Base-by-base conservation (phyloP, 2,888 invertebrate genomes). In the Mimachlamys varia region DNA sequence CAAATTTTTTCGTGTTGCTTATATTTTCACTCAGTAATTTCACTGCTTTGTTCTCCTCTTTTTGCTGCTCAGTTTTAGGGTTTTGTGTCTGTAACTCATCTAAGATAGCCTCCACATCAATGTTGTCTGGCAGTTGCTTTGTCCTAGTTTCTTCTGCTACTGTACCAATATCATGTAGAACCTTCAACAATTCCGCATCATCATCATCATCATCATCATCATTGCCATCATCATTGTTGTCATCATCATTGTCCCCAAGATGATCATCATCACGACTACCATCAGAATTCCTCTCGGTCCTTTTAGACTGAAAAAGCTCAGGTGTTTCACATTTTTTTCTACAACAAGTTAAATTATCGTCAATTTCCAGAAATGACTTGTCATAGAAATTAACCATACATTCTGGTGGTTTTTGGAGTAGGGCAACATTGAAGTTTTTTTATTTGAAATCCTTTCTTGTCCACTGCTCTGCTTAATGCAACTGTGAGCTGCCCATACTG, bases 401-500 rank as follows among this genome's bases (percentile, higher is more conserved):
- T 37, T 87, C 58, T 55, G 91, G 90, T 19, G 91, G 89, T 53
- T 87, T 58, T 22, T 19, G 33, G 37, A 90, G 49, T 37, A 89
- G 58, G 33, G 12, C 55, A 55, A 55, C 27, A 19, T 33, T 89
- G n/a, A 90, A 91, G 44, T 91, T 90, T 13, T n/a, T 38, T 37
- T 2, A 91, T 44, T 49, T 89, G 90, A 38, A 90, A 55, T 10
- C 89, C 90, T 87, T 87, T 90, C 27, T 91, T 90, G 37, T 50
- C 33, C n/a, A 27, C 22, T 17, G 90, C 55, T 90, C 88, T 76
- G 58, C 91, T 91, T 17, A 90, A 50, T 33, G 91, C 89, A 50
- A 91, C 91, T 17, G 44, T 90, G 12, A 91, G 50, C 37, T 91
- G 89, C 13, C 91, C 91, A 89, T 89, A 91, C 89, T 91, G 88